Base-by-base conservation (phyloP, 37 sponge, comb jelly and placozoan species). In the Oscarella lobularis region DNA sequence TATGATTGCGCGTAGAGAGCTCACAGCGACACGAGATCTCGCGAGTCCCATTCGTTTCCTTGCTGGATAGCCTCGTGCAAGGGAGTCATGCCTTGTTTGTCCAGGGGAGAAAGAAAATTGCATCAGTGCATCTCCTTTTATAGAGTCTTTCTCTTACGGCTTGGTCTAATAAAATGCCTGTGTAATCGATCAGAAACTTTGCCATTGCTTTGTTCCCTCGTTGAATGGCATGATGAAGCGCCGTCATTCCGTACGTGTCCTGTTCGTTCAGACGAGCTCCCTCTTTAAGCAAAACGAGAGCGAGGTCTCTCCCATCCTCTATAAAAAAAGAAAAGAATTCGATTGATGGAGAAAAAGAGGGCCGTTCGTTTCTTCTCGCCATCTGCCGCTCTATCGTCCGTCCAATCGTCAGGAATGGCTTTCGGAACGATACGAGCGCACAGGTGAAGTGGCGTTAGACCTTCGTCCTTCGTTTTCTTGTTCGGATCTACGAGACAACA, bases 181-280 rank as follows among this genome's bases (percentile, higher is more conserved):
- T n/a, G n/a, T n/a, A n/a, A n/a, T n/a, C n/a, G n/a, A n/a, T n/a
- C n/a, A 68, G 33, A 14, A 68, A 29, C 71, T 30, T 4, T 4
- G 31, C 71, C 29, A 5, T 20, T 20, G 6, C 31, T 34, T 34
- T 68, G 33, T 68, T 68, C 31, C 31, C 31, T 4, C 71, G 6
- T 35, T 68, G 71, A 5, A 4, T 4, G 6, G 71, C 71, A 68
- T 68, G 71, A 68, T 68, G 71, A 4, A 68, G 71, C 29, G 29
- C 31, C 6, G 71, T 68, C 71, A 68, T 68, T 5, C 71, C 71
- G 33, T 68, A 68, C 35, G 29, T 5, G 31, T 68, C 71, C 33
- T 68, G 29, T 30, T 5, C 6, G 71, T 68, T 68, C 60, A 48
- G 20, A 20, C 20, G 9, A 27, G 60, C 60, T 48, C 60, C 60